These are phyloP conservation scores for Hypolimnas misippus DNA, from an alignment of 2,888 invertebrate genomes.

Conservation along the genomic window DNA sequence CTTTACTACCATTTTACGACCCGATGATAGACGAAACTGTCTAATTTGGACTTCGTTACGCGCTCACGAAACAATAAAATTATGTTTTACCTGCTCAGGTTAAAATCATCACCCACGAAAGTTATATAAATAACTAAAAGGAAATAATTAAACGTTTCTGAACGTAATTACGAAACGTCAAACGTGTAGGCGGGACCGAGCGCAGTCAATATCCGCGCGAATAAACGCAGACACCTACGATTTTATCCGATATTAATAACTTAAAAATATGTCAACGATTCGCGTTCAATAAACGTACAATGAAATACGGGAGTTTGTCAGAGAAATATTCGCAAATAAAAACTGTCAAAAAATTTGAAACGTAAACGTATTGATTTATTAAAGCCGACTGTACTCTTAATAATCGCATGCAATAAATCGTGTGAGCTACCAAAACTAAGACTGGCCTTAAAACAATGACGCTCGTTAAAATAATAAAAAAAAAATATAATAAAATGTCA, in stretches of 20 bases:
- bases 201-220: slow-evolving; percentile 31
- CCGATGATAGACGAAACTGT: slow-evolving; percentile 71
- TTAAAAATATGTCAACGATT: slow-evolving; percentile 10
- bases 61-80: slow-evolving; percentile 70
- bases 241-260: slow-evolving; percentile 30
- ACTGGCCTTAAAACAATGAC: slow-evolving; percentile 52
- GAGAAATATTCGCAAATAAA: not conserved
- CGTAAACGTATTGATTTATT: not conserved
- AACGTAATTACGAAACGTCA: slow-evolving; percentile 47
- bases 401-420: slow-evolving; percentile 31
- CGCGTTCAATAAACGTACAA: slow-evolving; percentile 1
- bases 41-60: slow-evolving; percentile 79
- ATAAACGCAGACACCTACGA: slow-evolving; percentile 23
- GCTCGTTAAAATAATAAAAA: slow-evolving; percentile 47
- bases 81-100: slow-evolving; percentile 61
- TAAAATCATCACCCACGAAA: slow-evolving; percentile 20
- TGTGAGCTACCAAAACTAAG: slow-evolving; percentile 32
- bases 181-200: slow-evolving; percentile 30
- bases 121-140: slow-evolving; percentile 38
- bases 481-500: slow-evolving; percentile 67
- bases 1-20: slow-evolving; percentile 77
- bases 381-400: slow-evolving; percentile 22
- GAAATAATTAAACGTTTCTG: slow-evolving; percentile 48
- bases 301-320: not conserved
- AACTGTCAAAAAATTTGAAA: no score